These are phyloP conservation scores for Polyommatus iphigenia DNA, from an alignment of 2,888 invertebrate species.

Conservation along the genomic window DNA sequence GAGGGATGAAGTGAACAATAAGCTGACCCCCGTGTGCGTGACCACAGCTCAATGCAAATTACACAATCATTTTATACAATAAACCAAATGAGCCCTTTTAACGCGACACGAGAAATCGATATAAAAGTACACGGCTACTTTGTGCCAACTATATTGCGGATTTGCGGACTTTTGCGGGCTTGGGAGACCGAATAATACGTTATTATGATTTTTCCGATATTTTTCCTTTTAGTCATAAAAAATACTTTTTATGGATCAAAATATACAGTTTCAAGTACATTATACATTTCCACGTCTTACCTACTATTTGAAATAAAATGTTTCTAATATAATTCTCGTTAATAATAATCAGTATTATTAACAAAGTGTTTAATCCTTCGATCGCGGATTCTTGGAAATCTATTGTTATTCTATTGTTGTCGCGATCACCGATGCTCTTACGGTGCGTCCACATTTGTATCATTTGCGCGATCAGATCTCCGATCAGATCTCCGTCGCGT, in stretches of 20 bases:
- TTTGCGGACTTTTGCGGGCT: not conserved
- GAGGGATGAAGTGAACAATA: slow-evolving; percentile 65
- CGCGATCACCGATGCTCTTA: no score
- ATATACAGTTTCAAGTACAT: no score
- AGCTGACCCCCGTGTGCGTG: slow-evolving; percentile 69
- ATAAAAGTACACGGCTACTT: slow-evolving; percentile 56
- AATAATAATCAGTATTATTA: no score
- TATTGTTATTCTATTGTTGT: no score
- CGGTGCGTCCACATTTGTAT: no score
- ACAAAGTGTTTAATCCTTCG: no score
- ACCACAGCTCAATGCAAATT: slow-evolving; percentile 77
- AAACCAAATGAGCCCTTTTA: slow-evolving; percentile 78
- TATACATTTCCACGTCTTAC: no score
- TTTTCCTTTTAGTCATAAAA: not conserved
- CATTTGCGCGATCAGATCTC: no score
- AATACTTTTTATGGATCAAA: not conserved
- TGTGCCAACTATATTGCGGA: slow-evolving; percentile 31
- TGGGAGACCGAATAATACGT: not conserved
- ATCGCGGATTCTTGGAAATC: no score
- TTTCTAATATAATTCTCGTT: no score
- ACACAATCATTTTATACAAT: slow-evolving; percentile 76
- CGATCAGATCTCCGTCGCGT: no score
- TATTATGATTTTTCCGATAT: not conserved
- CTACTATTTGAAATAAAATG: no score
- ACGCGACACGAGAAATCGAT: slow-evolving; percentile 76